A percentile compares a stretch with the other conserved stretches of the same genome.
phyloP scores from a whole-genome alignment of 2,888 invertebrate species.

The Eupithecia tripunctaria region DNA sequence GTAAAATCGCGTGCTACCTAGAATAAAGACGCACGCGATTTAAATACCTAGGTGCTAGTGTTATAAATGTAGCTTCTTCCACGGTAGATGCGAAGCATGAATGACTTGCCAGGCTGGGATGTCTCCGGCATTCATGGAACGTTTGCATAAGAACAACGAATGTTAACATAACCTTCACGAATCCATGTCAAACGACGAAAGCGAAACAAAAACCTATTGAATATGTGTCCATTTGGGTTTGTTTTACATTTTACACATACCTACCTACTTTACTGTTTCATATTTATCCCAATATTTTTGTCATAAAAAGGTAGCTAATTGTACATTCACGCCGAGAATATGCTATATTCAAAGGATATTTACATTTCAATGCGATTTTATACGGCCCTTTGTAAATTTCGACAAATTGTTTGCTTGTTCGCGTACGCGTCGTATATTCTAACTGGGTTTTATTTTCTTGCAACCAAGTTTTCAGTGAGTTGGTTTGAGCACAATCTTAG shows the following conservation, averaged over 20 bases:
- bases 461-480: not conserved
- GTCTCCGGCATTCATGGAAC: conserved; percentile 4
- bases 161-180: conserved; percentile 9
- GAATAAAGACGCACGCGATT: not conserved
- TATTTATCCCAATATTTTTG: conserved; percentile 10
- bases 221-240: not conserved
- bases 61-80: not conserved
- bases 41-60: not conserved
- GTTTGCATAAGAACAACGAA: conserved; percentile 12
- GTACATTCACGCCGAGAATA: conserved; percentile 11
- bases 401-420: conserved; percentile 24
- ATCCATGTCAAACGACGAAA: conserved; percentile 10
- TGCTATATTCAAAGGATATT: conserved; percentile 35
- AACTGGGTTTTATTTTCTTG: conserved; percentile 21
- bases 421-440: conserved; percentile 19
- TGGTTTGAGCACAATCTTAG: not conserved
- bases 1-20: not conserved
- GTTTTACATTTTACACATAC: not conserved
- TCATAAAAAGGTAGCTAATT: conserved; percentile 5
- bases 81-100: not conserved
- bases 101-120: not conserved
- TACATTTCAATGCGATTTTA: conserved; percentile 33
- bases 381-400: conserved; percentile 29
- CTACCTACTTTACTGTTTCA: not conserved
- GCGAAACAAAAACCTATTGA: conserved; percentile 12